These are phyloP conservation scores for Zootermopsis nevadensis DNA, from an alignment of 2,888 invertebrate genomes.

Conservation along the genomic window DNA sequence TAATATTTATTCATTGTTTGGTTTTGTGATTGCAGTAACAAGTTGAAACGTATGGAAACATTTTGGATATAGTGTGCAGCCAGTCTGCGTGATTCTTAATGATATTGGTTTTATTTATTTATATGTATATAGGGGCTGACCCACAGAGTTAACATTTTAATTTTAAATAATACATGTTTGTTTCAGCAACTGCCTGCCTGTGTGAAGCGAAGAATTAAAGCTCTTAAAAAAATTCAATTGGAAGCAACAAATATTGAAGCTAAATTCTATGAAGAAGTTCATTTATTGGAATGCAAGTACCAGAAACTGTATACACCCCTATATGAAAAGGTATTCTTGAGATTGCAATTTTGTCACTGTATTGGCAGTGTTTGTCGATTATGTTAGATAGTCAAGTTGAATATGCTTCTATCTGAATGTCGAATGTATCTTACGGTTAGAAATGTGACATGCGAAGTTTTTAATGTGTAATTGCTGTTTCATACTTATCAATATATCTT, in stretches of 20 bases:
- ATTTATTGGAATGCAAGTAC: conserved; percentile 92
- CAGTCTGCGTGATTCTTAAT: no score
- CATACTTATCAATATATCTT: background rate
- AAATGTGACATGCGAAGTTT: no score
- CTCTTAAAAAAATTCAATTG: conserved; percentile 87
- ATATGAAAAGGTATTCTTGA: conserved; percentile 76
- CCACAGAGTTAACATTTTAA: no score
- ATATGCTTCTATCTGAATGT: no score
- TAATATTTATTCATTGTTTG: background rate
- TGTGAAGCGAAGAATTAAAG: conserved; percentile 84
- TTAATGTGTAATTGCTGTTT: no score
- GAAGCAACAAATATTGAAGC: conserved; percentile 88
- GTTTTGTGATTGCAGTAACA: background rate
- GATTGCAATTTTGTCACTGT: background rate
- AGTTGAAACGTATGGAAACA: background rate
- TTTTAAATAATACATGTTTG: background rate
- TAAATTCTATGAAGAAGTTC: conserved; percentile 94
- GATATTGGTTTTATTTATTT: no score
- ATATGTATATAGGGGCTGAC: no score
- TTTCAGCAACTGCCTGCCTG: conserved; percentile 72
- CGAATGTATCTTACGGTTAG: no score
- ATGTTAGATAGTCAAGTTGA: no score
- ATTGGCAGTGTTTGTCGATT: no score
- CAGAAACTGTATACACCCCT: conserved; percentile 81
- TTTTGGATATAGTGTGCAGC: background rate